A percentile compares a stretch with the other conserved stretches of the same genome.
Evolutionary conservation across 2,113 vertebrate species (phyloP).

Genomic region (Pituophis catenifer): DNA sequence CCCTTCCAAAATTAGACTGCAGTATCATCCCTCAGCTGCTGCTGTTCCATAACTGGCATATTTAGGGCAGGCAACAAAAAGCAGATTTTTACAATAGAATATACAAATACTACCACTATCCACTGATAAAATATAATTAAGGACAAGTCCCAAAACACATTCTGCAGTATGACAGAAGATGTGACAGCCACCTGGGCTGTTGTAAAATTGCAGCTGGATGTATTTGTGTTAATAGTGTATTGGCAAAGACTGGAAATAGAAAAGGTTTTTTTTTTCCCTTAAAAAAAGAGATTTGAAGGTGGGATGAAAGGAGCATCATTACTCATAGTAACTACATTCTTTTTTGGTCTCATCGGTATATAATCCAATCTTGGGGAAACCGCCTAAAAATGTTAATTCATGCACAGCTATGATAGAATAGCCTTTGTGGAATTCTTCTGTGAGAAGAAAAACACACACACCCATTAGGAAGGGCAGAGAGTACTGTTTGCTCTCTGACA

Average conservation of each 20-base stretch:
- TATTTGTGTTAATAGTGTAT: not conserved
- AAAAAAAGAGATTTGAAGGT: not conserved
- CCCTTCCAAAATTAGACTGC: not conserved
- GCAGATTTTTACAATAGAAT: not conserved
- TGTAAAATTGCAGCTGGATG: not conserved
- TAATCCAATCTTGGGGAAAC: not conserved
- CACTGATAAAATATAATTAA: constrained; percentile 1
- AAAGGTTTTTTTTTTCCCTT: not conserved
- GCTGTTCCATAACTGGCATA: not conserved
- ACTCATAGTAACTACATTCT: not conserved
- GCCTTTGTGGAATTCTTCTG: not conserved
- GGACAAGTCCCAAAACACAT: not conserved
- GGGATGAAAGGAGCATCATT: not conserved
- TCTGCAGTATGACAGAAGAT: not conserved
- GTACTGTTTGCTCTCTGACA: not conserved
- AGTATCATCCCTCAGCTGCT: not conserved
- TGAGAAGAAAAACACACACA: not conserved
- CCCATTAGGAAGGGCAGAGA: not conserved
- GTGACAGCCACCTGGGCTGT: not conserved
- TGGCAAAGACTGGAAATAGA: not conserved
- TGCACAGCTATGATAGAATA: not conserved
- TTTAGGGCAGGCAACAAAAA: not conserved
- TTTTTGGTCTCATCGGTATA: not conserved
- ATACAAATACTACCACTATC: not conserved
- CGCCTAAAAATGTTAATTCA: not conserved